phyloP scores from a whole-genome alignment of 2,888 invertebrate genomes.

The Archips xylosteana region DNA sequence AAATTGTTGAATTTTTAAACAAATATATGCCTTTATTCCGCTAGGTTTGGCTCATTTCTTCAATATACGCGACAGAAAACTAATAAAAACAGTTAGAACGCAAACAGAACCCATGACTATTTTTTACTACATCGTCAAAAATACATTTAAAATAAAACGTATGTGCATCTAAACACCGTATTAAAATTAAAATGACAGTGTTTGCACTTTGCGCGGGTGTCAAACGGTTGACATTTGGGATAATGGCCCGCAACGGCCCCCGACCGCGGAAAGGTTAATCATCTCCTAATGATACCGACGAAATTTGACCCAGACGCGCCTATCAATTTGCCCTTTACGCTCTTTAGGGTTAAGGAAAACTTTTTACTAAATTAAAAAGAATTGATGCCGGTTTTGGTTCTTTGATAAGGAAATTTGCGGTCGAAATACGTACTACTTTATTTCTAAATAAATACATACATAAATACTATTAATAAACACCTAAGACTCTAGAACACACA shows the following conservation, averaged over 20 bases:
- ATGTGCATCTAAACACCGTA: slow-evolving; percentile 4
- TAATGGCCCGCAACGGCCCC: slow-evolving; percentile 70
- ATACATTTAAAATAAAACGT: background rate
- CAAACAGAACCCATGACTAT: too few species aligned
- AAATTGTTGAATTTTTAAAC: too few species aligned
- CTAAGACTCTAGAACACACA: too few species aligned
- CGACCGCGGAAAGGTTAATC: slow-evolving; percentile 77
- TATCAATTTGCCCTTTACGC: slow-evolving; percentile 44
- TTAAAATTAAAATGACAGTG: slow-evolving; percentile 50
- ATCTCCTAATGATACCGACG: slow-evolving; percentile 77
- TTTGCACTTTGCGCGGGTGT: slow-evolving; percentile 61
- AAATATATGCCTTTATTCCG: too few species aligned
- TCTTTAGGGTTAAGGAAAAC: slow-evolving; percentile 46
- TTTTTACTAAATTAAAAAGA: background rate
- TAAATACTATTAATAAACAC: too few species aligned
- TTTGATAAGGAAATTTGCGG: background rate
- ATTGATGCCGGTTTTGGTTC: background rate
- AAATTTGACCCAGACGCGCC: slow-evolving; percentile 51
- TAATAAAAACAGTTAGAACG: too few species aligned
- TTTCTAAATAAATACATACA: too few species aligned
- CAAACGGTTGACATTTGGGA: slow-evolving; percentile 73
- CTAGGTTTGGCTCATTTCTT: too few species aligned
- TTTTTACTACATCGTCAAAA: too few species aligned
- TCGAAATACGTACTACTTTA: too few species aligned
- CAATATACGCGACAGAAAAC: too few species aligned